These are phyloP conservation scores for Drosophila gunungcola DNA, from an alignment of 1,140 invertebrate species.

Conservation along the genomic window DNA sequence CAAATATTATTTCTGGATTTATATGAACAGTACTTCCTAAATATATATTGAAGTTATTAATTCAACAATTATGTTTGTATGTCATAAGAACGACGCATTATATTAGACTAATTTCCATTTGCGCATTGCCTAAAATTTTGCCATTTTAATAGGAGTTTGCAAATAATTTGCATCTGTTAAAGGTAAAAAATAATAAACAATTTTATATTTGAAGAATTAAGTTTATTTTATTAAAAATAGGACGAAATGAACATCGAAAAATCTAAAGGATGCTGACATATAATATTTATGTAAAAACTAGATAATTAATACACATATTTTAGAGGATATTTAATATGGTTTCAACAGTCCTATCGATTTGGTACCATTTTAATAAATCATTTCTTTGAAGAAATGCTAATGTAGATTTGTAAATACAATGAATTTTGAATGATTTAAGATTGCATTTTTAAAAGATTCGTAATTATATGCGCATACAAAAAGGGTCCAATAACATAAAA, in stretches of 20 bases:
- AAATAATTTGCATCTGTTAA: background rate
- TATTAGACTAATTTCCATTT: too few relatives aligned
- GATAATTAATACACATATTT: too few relatives aligned
- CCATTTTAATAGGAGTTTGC: background rate
- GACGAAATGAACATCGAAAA: too few relatives aligned
- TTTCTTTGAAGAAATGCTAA: background rate
- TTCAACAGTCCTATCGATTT: background rate
- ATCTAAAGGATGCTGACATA: too few relatives aligned
- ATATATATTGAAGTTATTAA: background rate
- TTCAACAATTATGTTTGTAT: background rate
- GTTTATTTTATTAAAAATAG: background rate
- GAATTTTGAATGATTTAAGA: background rate
- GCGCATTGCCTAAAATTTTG: background rate
- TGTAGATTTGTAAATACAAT: background rate
- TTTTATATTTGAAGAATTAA: background rate
- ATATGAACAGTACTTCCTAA: background rate
- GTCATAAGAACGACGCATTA: too few relatives aligned
- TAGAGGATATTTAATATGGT: too few relatives aligned
- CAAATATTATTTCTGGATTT: background rate
- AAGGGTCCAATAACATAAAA: background rate
- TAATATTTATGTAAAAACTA: too few relatives aligned
- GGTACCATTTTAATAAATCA: background rate
- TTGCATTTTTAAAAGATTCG: background rate
- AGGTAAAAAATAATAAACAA: background rate
- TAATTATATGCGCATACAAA: constrained; percentile 7